Evolutionary conservation across 1,140 invertebrate species (phyloP).

Genomic region (Rhopalosiphum maidis): DNA sequence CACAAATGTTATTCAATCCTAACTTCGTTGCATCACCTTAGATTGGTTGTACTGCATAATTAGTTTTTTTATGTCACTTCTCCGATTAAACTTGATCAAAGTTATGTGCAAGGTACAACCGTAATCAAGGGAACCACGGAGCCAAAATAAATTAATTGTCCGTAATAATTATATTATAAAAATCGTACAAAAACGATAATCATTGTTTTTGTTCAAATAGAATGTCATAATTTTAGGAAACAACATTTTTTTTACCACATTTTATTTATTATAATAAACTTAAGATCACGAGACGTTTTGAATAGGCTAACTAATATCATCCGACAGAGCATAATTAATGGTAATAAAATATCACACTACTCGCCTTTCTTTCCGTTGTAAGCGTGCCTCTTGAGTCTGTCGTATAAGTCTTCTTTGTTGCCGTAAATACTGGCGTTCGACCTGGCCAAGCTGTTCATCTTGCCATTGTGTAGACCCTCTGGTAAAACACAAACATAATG

Average conservation of each 20-base stretch:
- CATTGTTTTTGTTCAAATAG: neutral
- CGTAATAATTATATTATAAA: neutral
- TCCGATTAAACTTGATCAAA: neutral
- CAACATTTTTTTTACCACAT: too few relatives aligned
- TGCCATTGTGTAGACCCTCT: slow-evolving; percentile 82
- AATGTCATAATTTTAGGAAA: neutral
- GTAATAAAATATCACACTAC: neutral
- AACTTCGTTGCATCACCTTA: neutral
- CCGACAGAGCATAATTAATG: neutral
- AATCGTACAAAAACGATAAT: neutral
- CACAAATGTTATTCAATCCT: neutral
- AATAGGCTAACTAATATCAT: neutral
- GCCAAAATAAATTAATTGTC: neutral
- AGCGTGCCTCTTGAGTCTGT: slow-evolving; percentile 92
- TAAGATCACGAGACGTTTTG: neutral
- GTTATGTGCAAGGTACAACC: neutral
- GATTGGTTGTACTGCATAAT: neutral
- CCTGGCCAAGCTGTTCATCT: slow-evolving; percentile 88
- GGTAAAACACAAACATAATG: slow-evolving; percentile 59
- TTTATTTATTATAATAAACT: neutral
- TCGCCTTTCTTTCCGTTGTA: slow-evolving; percentile 95
- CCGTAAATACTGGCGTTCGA: slow-evolving; percentile 94
- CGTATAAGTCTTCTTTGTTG: slow-evolving; percentile 94
- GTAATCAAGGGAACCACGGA: neutral
- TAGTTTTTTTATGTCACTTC: too few relatives aligned